Evolutionary conservation across 2,888 invertebrate species (phyloP), one percentile per base, ranked within the genome.

Genomic region (Scrobipalpa costella): DNA sequence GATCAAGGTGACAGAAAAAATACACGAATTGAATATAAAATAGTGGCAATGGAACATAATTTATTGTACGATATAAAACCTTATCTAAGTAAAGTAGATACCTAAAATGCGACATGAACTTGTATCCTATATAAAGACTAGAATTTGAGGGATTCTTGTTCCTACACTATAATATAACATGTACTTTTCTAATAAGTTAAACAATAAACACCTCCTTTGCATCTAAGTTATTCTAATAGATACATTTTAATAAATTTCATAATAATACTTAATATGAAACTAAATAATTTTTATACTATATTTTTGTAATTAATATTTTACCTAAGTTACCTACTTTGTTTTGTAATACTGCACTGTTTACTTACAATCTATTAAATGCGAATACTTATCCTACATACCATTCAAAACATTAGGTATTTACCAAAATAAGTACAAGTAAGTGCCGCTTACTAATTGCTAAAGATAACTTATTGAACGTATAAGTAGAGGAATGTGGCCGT

Each of bases 1-100:
- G 63, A 60, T 50, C 27, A 52, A 55, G 57, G 44, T 57, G 11
- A 55, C 11, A 52, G 50, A 21, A 40, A 61, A 61, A 21, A 6
- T 21, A 17, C 49, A 44, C 17, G n/a, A 33, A 21, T 15, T 49
- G 47, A 27, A 33, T 47, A n/a, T 34, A 47, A 61, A 61, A 49
- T 59, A 59, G 19, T 19, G 9, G 40, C 57, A 57, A 57, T 57
- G 15, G 8, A 34, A 33, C 55, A 33, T 55, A 21, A 34, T 13
- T 7, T 34, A 17, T 17, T 17, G 19, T 49, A 17, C 0, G 17
- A 19, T n/a, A 44, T n/a, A 44, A 49, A 19, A 15, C 7, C 8
- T 19, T 49, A 17, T 19, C 0, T 19, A 19, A 49, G 17, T 49
- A 49, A 2, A n/a, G 13, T 13, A 40, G n/a, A 40, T 40, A 40